phyloP scores from a whole-genome alignment of 1,140 invertebrate species.

The Caerostris darwini region DNA sequence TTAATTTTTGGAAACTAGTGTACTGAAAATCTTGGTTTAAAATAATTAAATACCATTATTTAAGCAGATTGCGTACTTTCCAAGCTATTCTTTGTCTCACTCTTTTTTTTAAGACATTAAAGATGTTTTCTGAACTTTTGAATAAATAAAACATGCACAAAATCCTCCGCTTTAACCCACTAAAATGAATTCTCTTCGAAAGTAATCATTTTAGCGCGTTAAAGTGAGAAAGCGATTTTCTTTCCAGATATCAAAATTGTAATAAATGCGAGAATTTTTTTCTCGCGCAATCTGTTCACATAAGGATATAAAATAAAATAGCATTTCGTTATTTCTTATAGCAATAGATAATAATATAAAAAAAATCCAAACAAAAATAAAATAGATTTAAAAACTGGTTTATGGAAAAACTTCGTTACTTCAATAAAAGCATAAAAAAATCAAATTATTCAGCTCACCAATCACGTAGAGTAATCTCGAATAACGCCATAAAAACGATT shows the following conservation, averaged over 20 bases:
- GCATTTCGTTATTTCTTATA: background rate
- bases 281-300: background rate
- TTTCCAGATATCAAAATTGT: background rate
- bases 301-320: background rate
- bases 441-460: background rate
- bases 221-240: background rate
- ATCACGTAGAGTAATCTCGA: background rate
- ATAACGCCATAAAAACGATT: background rate
- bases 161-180: too few relatives aligned
- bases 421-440: background rate
- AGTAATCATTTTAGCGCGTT: background rate
- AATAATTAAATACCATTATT: too few relatives aligned
- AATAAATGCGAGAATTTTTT: background rate
- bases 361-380: background rate
- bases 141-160: too few relatives aligned
- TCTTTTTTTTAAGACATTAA: too few relatives aligned
- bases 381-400: background rate
- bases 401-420: background rate
- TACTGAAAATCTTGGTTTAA: too few relatives aligned
- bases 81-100: too few relatives aligned
- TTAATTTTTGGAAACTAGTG: too few relatives aligned
- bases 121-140: too few relatives aligned
- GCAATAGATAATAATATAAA: background rate
- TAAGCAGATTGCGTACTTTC: too few relatives aligned
- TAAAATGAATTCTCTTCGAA: background rate